Conservation (phyloP, 2,888 invertebrate genomes). For the Parthenolecanium corni region DNA sequence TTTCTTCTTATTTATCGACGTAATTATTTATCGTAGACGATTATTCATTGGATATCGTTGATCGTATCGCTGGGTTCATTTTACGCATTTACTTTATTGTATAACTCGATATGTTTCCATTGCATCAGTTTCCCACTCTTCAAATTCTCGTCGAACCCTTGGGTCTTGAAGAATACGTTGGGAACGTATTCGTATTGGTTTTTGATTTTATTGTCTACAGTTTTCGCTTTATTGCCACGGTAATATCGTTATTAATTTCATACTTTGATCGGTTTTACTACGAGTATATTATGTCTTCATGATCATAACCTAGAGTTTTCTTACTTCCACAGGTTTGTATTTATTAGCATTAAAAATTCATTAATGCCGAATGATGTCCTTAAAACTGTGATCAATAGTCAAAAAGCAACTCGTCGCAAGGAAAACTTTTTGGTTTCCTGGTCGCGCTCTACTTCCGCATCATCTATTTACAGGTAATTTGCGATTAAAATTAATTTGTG, state of each 20-base stretch:
- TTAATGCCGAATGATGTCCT: conserved; percentile 63
- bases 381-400: conserved; percentile 49
- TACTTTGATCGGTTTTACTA: not conserved
- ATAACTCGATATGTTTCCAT: conserved; percentile 68
- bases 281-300: not conserved
- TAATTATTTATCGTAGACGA: conserved; percentile 52
- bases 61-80: conserved; percentile 66
- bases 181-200: conserved; percentile 68
- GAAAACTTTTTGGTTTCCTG: conserved; percentile 38
- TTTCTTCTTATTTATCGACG: not conserved
- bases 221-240: conserved; percentile 73
- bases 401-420: conserved; percentile 34
- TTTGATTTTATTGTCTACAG: conserved; percentile 60
- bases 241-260: conserved; percentile 39
- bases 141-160: conserved; percentile 74
- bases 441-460: conserved; percentile 39
- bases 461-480: conserved; percentile 38
- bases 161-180: conserved; percentile 70
- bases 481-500: no score
- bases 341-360: conserved; percentile 55
- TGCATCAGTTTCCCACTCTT: conserved; percentile 74
- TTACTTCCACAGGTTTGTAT: conserved; percentile 48
- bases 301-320: no score
- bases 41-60: conserved; percentile 68
- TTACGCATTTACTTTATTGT: conserved; percentile 70